Evolutionary conservation across 2,888 invertebrate genomes (phyloP).

Genomic region (Pegoplata infirma): DNA sequence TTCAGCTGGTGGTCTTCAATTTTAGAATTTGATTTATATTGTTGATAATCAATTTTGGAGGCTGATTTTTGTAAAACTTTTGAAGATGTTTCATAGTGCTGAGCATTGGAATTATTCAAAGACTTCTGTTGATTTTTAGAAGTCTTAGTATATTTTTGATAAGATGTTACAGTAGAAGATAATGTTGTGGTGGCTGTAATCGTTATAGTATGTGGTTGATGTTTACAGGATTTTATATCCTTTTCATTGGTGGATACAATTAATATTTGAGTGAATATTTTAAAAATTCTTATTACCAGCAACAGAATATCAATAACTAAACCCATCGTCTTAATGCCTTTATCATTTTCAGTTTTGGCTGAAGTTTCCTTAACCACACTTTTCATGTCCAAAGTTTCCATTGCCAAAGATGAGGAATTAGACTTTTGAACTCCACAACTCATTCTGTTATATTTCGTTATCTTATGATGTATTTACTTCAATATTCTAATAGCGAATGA

Average conservation of each 20-base stretch:
- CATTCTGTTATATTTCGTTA: not conserved
- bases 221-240: not conserved
- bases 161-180: not conserved
- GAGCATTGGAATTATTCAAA: no score
- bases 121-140: not conserved
- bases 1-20: no score
- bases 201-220: not conserved
- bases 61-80: no score
- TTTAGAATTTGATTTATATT: no score
- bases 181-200: not conserved
- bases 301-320: constrained; percentile 15
- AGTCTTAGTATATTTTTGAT: not conserved
- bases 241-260: not conserved
- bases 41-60: no score
- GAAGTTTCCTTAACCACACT: not conserved
- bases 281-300: constrained; percentile 11
- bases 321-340: not conserved
- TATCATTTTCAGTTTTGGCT: not conserved
- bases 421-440: not conserved
- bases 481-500: constrained; percentile 6
- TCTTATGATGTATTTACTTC: not conserved
- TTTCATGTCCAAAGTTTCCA: not conserved
- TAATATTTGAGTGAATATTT: constrained; percentile 3
- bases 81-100: no score
- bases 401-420: not conserved